Base-by-base conservation (phyloP, 2,797 vertebrate genomes). In the Atherinosoma microstoma region DNA sequence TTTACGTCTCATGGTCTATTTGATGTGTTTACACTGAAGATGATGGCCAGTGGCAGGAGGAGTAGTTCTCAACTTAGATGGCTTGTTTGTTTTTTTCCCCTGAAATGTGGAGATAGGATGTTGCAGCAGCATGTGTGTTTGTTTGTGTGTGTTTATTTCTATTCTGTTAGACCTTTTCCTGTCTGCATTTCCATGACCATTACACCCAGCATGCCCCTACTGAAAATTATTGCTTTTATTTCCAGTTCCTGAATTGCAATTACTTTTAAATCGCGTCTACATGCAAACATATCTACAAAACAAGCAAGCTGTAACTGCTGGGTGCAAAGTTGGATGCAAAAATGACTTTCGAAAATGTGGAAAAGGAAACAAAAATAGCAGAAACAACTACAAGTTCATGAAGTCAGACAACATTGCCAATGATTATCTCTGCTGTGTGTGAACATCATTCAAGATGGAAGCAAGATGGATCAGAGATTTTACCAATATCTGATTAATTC, bases 31-130 rank as follows among this genome's bases (percentile, higher is more conserved):
- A 58, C 36, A 60, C 38, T 9, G 9, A 40, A 72, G 32, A 15
- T 58, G 75, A 78, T 57, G 70, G n/a, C n/a, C 47, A 49, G 47
- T 49, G 47, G 47, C 47, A 49, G 47, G 2, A 71, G 35, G 75
- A 20, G 13, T 62, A 54, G 80, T 81, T 76, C 73, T 36, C 67
- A 86, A 87, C 90, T 80, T 42, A 80, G 61, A 64, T 72, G 59
- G 35, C 12, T 70, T 32, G 70, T 83, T 69, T 82, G 61, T 84
- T 86, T 89, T n/a, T 49, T 22, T 45, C 3, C 16, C 82, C 79
- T 84, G 77, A 87, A 91, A 92, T 91, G 87, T 80, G 73, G 64
- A 90, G 83, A 90, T 86, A 82, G 81, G 77, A 63, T 76, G 88
- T 92, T 91, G 86, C 79, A 64, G 75, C 79, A 49, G 67, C 70